Conservation (phyloP, 2,113 vertebrate species). For the Tapirus terrestris region DNA sequence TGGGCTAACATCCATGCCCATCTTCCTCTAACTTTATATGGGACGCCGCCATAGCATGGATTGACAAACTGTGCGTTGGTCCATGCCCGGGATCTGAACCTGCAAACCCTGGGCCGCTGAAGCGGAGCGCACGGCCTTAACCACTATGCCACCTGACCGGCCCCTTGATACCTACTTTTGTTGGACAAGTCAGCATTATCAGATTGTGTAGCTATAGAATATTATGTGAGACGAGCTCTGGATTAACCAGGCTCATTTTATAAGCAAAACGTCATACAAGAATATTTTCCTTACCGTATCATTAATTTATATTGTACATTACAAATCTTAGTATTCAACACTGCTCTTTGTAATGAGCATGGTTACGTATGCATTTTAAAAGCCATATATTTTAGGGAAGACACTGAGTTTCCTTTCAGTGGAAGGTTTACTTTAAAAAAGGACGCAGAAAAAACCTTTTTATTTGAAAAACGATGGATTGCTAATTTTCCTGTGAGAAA, state of each 20-base stretch:
- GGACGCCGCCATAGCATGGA: no score
- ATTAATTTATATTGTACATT: not conserved
- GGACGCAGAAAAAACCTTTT: conserved; percentile 9
- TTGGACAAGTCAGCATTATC: not conserved
- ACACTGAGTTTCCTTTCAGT: conserved; percentile 8
- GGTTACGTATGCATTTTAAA: not conserved
- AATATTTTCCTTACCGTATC: not conserved
- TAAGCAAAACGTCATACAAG: not conserved
- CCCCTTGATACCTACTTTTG: not conserved
- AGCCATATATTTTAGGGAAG: conserved; percentile 34
- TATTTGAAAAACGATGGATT: conserved; percentile 57
- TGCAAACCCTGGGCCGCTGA: no score
- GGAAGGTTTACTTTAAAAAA: conserved; percentile 43
- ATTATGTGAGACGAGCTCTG: not conserved
- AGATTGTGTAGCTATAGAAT: not conserved
- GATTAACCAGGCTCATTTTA: not conserved
- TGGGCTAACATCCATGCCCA: no score
- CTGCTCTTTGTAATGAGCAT: not conserved
- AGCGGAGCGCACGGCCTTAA: no score
- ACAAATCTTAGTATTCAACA: not conserved
- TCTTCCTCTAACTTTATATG: no score
- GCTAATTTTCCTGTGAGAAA: conserved; percentile 61
- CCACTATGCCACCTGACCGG: no score
- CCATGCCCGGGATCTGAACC: no score
- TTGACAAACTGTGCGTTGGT: no score